Base-by-base conservation (phyloP, 2,888 invertebrate genomes). In the Anoncus sp. region DNA sequence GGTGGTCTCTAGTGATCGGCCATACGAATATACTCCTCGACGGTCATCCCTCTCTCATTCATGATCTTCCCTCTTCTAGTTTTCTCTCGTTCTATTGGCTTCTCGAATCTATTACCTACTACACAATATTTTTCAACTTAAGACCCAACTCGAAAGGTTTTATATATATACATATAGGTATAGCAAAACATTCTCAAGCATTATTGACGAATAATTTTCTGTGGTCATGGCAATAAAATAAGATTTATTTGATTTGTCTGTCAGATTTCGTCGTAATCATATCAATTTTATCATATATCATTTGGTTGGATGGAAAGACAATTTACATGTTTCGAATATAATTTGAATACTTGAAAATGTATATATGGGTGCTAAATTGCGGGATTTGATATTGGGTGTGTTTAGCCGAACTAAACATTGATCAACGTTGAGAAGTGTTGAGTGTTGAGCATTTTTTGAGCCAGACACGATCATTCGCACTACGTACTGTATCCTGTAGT, bases 1-100 rank as follows among this genome's bases (percentile, higher is more conserved):
- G 82, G 81, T 82, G 81, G 79, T 77, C 78, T 27, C 40, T 20
- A 45, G 70, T 71, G 62, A 71, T 80, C 45, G 38, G 45, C 24
- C 51, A 12, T 45, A 75, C 59, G 47, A 20, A 57, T 57, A 63
- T 65, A 43, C 53, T 47, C 45, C 67, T 62, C 47, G 45, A 75
- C 45, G 55, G 45, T 74, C 63, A 67, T 69, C 57, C 69, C 47
- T 59, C 57, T 65, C 74, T 78, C 75, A 75, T 78, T 70, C 70
- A 70, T 57, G 53, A 62, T 65, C 57, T 47, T 60, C 27, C 31
- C 62, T n/a, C 45, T 72, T 51, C 38, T 55, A 51, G 73, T 55
- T 63, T 20, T 14, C 47, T 49, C 55, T n/a, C n/a, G n/a, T n/a
- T n/a, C n/a, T n/a, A n/a, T n/a, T n/a, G n/a, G n/a, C n/a, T n/a